A percentile compares a stretch with the other conserved stretches of the same genome.
These are phyloP conservation scores for Iguana delicatissima DNA, from an alignment of 2,797 vertebrate species.

Conservation along the genomic window DNA sequence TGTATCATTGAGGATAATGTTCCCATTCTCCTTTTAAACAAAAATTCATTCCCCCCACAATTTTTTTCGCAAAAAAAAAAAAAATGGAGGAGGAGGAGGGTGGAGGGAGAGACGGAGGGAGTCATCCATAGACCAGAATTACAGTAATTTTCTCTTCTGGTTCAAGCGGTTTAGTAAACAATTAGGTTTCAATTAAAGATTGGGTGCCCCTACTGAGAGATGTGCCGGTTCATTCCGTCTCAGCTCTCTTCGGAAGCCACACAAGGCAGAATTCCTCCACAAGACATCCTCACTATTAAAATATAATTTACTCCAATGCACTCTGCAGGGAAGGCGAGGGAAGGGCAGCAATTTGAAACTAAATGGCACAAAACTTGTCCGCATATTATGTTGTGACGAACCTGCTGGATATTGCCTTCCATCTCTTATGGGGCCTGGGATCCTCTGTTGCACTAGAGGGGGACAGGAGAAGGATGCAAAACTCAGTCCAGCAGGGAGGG, in stretches of 20 bases:
- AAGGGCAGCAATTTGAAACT: neutral
- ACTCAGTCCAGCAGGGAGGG: too few relatives aligned
- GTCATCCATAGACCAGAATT: slow-evolving; percentile 64
- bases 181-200: slow-evolving; percentile 76
- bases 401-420: too few relatives aligned
- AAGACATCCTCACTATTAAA: slow-evolving; percentile 49
- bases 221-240: slow-evolving; percentile 16
- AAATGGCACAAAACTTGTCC: slow-evolving; percentile 21
- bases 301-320: slow-evolving; percentile 39
- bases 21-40: slow-evolving; percentile 47
- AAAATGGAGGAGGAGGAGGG: too few relatives aligned
- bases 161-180: slow-evolving; percentile 72
- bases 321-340: neutral
- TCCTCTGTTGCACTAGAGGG: neutral
- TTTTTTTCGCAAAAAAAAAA: neutral
- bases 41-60: slow-evolving; percentile 38
- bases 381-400: neutral
- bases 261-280: slow-evolving; percentile 35
- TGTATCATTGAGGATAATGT: slow-evolving; percentile 50
- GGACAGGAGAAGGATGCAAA: neutral
- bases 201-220: slow-evolving; percentile 45
- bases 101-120: slow-evolving; percentile 34
- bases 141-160: slow-evolving; percentile 68
- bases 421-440: too few relatives aligned
- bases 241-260: slow-evolving; percentile 26